phyloP scores from a whole-genome alignment of 2,888 invertebrate genomes.

The Agonopterix heracliana region DNA sequence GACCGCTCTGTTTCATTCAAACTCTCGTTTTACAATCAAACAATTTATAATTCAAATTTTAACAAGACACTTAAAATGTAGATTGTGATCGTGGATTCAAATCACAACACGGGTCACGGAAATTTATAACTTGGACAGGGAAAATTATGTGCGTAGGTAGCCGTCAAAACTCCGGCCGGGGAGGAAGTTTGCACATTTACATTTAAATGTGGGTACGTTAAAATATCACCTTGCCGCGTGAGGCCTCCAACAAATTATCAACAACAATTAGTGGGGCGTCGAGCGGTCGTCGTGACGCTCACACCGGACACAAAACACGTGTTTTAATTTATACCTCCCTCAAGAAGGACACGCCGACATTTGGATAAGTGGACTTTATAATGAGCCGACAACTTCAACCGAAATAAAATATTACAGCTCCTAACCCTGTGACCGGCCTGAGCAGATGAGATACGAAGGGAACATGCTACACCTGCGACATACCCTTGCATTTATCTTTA shows the following conservation, averaged over 20 bases:
- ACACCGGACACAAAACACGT: slow-evolving; percentile 18
- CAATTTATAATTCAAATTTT: slow-evolving; percentile 27
- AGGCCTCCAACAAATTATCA: slow-evolving; percentile 53
- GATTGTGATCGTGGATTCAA: slow-evolving; percentile 42
- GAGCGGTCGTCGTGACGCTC: slow-evolving; percentile 17
- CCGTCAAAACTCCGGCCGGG: slow-evolving; percentile 33
- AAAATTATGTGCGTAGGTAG: slow-evolving; percentile 60
- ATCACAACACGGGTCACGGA: slow-evolving; percentile 34
- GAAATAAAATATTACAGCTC: too few relatives aligned
- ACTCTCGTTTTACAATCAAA: background rate
- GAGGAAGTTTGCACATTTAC: slow-evolving; percentile 63
- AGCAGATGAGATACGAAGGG: too few relatives aligned
- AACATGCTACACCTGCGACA: too few relatives aligned
- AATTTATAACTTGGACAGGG: slow-evolving; percentile 59
- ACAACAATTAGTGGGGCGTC: slow-evolving; percentile 56
- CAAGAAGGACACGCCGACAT: too few relatives aligned
- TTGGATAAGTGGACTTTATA: too few relatives aligned
- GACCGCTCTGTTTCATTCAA: background rate
- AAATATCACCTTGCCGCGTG: slow-evolving; percentile 57
- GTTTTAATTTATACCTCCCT: slow-evolving; percentile 24
- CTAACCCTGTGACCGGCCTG: too few relatives aligned
- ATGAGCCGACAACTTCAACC: too few relatives aligned
- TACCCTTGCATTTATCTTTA: too few relatives aligned
- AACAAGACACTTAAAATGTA: slow-evolving; percentile 41
- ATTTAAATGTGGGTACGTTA: slow-evolving; percentile 62